Evolutionary conservation across 2,888 invertebrate species (phyloP).

Genomic region (Drosophila barbarae): DNA sequence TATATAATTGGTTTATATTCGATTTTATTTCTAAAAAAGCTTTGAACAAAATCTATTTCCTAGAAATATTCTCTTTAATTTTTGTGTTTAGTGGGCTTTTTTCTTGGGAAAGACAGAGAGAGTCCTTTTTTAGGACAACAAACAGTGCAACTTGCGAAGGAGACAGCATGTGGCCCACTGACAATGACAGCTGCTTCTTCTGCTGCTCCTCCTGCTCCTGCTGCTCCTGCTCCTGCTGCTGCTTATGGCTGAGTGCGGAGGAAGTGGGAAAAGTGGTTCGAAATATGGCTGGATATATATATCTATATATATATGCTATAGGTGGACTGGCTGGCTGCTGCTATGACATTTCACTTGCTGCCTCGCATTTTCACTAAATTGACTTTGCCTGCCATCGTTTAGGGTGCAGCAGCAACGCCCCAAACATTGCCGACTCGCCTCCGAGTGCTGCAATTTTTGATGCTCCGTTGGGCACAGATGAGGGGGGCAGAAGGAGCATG

Average conservation of each 20-base stretch:
- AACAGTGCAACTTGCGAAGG: conserved; percentile 21
- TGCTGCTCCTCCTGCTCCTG: neutral
- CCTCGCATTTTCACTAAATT: conserved; percentile 65
- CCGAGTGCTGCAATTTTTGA: conserved; percentile 64
- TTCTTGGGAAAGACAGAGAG: neutral
- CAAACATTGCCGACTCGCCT: conserved; percentile 23
- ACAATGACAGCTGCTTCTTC: conserved; percentile 33
- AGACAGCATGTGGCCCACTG: conserved; percentile 37
- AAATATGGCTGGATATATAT: conserved; percentile 1
- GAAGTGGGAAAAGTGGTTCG: neutral
- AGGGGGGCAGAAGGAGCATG: neutral
- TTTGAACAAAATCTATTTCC: neutral
- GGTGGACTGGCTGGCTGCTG: conserved; percentile 2
- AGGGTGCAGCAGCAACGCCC: conserved; percentile 34
- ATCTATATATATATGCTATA: neutral
- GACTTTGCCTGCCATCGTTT: conserved; percentile 56
- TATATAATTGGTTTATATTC: neutral
- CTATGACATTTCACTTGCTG: conserved; percentile 54
- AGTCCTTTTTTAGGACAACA: conserved; percentile 11
- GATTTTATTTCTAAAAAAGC: neutral
- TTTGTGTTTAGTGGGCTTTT: conserved; percentile 1
- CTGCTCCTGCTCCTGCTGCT: conserved; percentile 4
- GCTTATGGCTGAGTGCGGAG: neutral
- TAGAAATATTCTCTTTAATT: too few species aligned
- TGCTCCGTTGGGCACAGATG: conserved; percentile 54